phyloP scores from a whole-genome alignment of 30 jellyfish, hydroid and myxozoan species.

The Haliclystus octoradiatus region DNA sequence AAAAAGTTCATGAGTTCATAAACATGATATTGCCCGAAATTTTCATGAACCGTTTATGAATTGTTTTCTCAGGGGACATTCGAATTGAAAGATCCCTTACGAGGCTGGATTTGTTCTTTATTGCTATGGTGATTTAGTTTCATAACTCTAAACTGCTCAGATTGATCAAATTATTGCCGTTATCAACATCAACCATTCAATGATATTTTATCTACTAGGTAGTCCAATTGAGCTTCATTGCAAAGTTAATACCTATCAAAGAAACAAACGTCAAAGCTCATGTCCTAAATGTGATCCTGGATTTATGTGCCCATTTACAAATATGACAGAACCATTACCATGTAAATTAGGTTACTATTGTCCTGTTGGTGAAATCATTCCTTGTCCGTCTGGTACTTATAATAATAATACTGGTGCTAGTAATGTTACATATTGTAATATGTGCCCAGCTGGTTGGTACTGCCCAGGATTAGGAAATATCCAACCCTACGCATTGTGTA shows the following conservation, averaged over 20 bases:
- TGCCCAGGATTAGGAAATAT: conserved; percentile 70
- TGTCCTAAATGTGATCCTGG: conserved; percentile 71
- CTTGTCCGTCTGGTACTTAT: conserved; percentile 91
- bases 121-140: too few species aligned
- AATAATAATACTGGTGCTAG: conserved; percentile 78
- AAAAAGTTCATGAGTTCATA: too few species aligned
- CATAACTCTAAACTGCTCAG: too few species aligned
- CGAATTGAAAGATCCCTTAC: too few species aligned
- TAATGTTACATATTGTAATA: conserved; percentile 32
- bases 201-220: too few species aligned
- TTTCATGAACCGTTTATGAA: too few species aligned
- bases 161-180: too few species aligned
- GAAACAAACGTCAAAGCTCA: conserved; percentile 55
- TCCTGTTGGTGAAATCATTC: conserved; percentile 60
- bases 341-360: conserved; percentile 87
- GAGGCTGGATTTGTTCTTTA: too few species aligned
- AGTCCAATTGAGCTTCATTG: conserved; percentile 62
- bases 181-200: too few species aligned
- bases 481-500: conserved; percentile 73
- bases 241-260: conserved; percentile 81
- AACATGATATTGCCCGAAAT: too few species aligned
- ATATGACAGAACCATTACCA: conserved; percentile 55
- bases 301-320: conserved; percentile 58
- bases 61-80: too few species aligned
- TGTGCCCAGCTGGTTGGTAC: conserved; percentile 72